These are phyloP conservation scores for Odontomyia ornata DNA, from an alignment of 2,888 invertebrate species.

Conservation along the genomic window DNA sequence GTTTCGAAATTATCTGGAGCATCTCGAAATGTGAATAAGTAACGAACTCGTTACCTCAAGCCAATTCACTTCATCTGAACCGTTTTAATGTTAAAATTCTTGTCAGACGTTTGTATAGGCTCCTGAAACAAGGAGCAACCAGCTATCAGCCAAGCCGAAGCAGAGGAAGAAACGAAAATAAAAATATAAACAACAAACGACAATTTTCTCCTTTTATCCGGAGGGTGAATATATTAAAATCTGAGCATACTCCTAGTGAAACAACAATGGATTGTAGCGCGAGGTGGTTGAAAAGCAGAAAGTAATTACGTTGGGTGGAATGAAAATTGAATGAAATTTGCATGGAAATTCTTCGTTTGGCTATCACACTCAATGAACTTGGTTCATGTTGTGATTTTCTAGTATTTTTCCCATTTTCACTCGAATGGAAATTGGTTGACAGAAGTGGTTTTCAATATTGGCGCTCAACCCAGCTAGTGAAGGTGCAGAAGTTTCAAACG, in stretches of 20 bases:
- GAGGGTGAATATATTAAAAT: constrained; percentile 38
- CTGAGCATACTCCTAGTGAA: not conserved
- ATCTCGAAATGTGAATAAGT: constrained; percentile 25
- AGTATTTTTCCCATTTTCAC: constrained; percentile 27
- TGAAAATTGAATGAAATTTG: constrained; percentile 49
- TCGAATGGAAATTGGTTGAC: constrained; percentile 39
- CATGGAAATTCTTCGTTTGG: constrained; percentile 46
- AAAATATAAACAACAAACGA: constrained; percentile 22
- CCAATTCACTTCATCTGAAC: not conserved
- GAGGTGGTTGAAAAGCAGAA: constrained; percentile 27
- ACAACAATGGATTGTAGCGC: not conserved
- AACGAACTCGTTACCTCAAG: constrained; percentile 11
- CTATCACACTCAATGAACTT: constrained; percentile 34
- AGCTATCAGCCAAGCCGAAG: not conserved
- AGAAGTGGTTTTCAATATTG: constrained; percentile 37
- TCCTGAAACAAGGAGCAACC: not conserved
- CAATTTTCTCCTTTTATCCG: constrained; percentile 18
- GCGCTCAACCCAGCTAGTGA: not conserved
- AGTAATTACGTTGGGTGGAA: constrained; percentile 47
- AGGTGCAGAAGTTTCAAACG: not conserved
- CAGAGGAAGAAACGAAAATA: too few species aligned
- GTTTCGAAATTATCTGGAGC: not conserved
- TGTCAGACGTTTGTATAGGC: not conserved
- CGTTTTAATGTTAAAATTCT: not conserved
- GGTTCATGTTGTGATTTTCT: constrained; percentile 28